Conservation (phyloP, 2,113 vertebrate genomes). For the Seriola aureovittata region DNA sequence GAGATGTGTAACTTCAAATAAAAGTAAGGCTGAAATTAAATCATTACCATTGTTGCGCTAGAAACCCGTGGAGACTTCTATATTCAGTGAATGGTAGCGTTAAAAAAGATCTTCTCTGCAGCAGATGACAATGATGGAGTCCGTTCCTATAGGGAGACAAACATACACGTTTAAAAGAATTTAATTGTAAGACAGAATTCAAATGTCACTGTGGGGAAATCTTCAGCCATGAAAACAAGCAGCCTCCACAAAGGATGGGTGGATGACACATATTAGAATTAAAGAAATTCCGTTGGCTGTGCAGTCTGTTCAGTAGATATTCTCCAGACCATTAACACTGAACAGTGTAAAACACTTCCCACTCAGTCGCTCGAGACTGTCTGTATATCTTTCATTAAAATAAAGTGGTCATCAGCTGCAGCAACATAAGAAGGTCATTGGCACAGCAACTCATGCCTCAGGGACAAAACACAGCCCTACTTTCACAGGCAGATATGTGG, state of each 20-base stretch:
- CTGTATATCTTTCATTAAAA: neutral
- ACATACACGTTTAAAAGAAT: neutral
- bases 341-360: neutral
- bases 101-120: slow-evolving; percentile 23
- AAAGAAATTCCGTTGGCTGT: no score
- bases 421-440: slow-evolving; percentile 3
- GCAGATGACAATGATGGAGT: slow-evolving; percentile 25
- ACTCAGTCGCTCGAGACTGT: neutral
- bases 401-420: neutral
- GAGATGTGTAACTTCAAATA: neutral
- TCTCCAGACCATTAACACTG: neutral
- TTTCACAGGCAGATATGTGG: neutral
- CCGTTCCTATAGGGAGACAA: slow-evolving; percentile 1
- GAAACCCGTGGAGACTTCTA: slow-evolving; percentile 15
- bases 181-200: neutral
- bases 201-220: neutral
- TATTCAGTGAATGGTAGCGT: slow-evolving; percentile 29
- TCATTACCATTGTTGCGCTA: slow-evolving; percentile 68
- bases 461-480: neutral
- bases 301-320: neutral
- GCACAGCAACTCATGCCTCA: neutral
- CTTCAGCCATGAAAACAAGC: neutral
- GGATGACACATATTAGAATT: neutral
- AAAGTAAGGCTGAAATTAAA: neutral
- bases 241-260: no score